These are phyloP conservation scores for Pyrocephalus nanus DNA, from an alignment of 2,797 vertebrate genomes.

Conservation along the genomic window DNA sequence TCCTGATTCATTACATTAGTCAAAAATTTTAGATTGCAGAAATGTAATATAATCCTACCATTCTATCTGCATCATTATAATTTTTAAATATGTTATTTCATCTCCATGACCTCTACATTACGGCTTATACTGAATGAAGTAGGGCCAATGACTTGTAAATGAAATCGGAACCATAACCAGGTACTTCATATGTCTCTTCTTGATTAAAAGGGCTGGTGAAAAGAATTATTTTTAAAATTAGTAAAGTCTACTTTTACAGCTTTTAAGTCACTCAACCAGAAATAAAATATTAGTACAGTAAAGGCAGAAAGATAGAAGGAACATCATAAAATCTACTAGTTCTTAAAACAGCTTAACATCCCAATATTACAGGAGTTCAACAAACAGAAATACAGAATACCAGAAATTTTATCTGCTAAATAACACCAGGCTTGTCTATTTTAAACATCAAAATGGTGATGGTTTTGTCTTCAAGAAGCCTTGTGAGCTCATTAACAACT, in stretches of 20 bases:
- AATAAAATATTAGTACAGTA: not conserved
- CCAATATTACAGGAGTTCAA: not conserved
- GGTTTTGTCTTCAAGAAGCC: not conserved
- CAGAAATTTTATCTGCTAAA: not conserved
- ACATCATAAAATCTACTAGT: not conserved
- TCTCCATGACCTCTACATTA: constrained; percentile 59
- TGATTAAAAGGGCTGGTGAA: not conserved
- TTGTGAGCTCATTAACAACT: not conserved
- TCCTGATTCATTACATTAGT: constrained; percentile 63
- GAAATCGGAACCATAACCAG: not conserved
- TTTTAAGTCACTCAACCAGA: constrained; percentile 9
- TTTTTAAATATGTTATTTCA: constrained; percentile 65
- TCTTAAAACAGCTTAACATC: not conserved
- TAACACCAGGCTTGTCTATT: not conserved
- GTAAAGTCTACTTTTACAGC: not conserved
- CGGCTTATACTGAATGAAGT: not conserved
- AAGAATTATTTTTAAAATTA: not conserved
- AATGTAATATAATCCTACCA: constrained; percentile 39
- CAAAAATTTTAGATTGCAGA: constrained; percentile 59
- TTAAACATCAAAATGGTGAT: not conserved
- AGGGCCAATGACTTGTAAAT: not conserved
- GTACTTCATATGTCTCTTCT: not conserved
- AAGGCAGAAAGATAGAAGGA: not conserved
- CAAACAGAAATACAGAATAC: not conserved
- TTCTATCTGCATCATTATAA: constrained; percentile 24